Percentiles rank a stretch among this genome's conserved stretches.
These are phyloP conservation scores for Drosophila subsilvestris DNA, from an alignment of 2,888 invertebrate genomes.

Conservation along the genomic window DNA sequence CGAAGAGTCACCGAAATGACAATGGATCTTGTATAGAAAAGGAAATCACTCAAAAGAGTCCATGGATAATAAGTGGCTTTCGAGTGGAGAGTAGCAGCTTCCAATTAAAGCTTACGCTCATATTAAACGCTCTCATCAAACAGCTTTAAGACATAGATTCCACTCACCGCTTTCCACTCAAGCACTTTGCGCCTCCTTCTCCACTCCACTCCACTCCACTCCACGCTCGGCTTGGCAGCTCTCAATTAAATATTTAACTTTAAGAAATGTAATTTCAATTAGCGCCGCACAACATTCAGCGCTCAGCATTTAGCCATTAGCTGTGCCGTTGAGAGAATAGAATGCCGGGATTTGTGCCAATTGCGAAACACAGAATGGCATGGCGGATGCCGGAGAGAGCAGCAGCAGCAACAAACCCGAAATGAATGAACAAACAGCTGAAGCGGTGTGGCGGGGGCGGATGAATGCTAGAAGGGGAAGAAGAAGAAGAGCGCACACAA, in stretches of 20 bases:
- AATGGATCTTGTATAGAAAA: not conserved
- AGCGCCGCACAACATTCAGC: constrained; percentile 53
- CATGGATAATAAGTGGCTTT: not conserved
- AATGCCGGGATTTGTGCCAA: constrained; percentile 73
- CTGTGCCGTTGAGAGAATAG: constrained; percentile 47
- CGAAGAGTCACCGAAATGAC: not conserved
- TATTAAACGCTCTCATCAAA: not conserved
- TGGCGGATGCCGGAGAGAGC: constrained; percentile 23
- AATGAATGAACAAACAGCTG: constrained; percentile 34
- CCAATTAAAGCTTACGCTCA: not conserved
- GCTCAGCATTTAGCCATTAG: constrained; percentile 69
- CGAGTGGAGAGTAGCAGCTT: not conserved
- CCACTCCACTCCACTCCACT: constrained; percentile 4
- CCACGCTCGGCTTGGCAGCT: constrained; percentile 28
- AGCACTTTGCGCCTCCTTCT: constrained; percentile 7
- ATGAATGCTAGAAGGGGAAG: not conserved
- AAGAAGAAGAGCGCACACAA: constrained; percentile 37
- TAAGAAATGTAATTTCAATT: constrained; percentile 76
- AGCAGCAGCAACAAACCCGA: constrained; percentile 38
- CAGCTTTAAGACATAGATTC: not conserved
- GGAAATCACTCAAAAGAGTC: not conserved
- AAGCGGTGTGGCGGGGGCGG: constrained; percentile 3
- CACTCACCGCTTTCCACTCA: constrained; percentile 16
- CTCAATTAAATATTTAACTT: constrained; percentile 73
- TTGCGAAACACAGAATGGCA: constrained; percentile 54